Evolutionary conservation across 2,113 vertebrate species (phyloP).

Genomic region (Hepsetus odoe): DNA sequence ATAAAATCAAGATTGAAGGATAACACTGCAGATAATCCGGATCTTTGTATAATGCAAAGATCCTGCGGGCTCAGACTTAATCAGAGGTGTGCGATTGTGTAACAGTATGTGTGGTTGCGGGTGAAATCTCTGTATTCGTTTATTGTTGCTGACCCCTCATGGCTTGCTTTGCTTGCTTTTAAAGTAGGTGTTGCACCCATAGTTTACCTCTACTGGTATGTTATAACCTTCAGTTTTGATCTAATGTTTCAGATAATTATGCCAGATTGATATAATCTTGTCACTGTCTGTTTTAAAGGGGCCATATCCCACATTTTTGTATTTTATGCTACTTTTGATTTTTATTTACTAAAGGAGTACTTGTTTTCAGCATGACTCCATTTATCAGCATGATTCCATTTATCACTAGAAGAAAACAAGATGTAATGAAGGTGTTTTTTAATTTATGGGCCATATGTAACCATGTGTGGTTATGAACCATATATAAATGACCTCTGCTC

Average conservation of each 20-base stretch:
- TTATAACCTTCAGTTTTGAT: not conserved
- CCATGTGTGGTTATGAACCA: no score
- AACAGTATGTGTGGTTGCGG: conserved; percentile 7
- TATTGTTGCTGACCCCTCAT: not conserved
- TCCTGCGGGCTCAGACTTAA: not conserved
- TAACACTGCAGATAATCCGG: not conserved
- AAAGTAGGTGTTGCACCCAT: conserved; percentile 21
- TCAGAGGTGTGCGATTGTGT: not conserved
- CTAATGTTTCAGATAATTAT: not conserved
- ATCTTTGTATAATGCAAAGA: not conserved
- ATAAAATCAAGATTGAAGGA: not conserved
- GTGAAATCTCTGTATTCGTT: not conserved
- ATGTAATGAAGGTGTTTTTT: no score
- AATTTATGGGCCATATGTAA: no score
- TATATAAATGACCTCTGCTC: no score
- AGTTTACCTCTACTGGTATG: not conserved
- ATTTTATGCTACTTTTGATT: not conserved
- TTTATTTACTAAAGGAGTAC: not conserved
- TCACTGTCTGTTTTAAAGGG: not conserved
- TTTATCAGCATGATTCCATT: no score
- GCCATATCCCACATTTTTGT: not conserved
- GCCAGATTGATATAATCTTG: not conserved
- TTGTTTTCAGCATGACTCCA: no score
- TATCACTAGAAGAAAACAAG: no score
- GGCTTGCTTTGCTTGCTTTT: conserved; percentile 24